These are phyloP conservation scores for Chionomys nivalis DNA, from an alignment of 2,113 vertebrate species.

Conservation along the genomic window DNA sequence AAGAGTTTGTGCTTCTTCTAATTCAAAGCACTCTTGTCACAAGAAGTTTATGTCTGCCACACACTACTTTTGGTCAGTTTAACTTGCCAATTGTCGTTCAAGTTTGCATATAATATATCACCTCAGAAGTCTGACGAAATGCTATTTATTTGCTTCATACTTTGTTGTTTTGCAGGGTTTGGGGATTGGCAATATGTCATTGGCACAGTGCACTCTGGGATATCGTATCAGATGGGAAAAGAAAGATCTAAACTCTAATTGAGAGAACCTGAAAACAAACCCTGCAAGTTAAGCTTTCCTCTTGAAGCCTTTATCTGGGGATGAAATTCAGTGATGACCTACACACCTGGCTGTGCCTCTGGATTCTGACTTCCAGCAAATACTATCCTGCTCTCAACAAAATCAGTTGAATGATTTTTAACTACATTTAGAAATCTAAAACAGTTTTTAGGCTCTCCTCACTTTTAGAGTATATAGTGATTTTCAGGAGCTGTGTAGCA, in stretches of 20 bases:
- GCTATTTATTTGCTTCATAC: slow-evolving; percentile 79
- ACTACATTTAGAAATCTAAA: not conserved
- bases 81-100: slow-evolving; percentile 76
- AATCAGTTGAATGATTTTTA: not conserved
- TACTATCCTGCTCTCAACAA: slow-evolving; percentile 5
- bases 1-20: slow-evolving; percentile 77
- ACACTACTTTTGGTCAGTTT: slow-evolving; percentile 70
- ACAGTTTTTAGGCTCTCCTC: not conserved
- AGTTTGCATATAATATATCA: slow-evolving; percentile 68
- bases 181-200: slow-evolving; percentile 71
- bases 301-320: slow-evolving; percentile 52
- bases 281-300: not conserved
- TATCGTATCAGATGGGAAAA: slow-evolving; percentile 72
- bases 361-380: slow-evolving; percentile 10
- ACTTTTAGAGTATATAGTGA: not conserved
- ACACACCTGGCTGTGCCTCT: slow-evolving; percentile 17
- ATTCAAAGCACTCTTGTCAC: slow-evolving; percentile 79
- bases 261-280: slow-evolving; percentile 73
- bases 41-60: slow-evolving; percentile 75
- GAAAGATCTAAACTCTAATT: slow-evolving; percentile 50
- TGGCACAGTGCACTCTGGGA: slow-evolving; percentile 61
- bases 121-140: slow-evolving; percentile 73
- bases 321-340: slow-evolving; percentile 49
- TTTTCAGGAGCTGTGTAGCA: not conserved
- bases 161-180: slow-evolving; percentile 74